Conservation (phyloP, 2,888 invertebrate genomes). For the Deroplatys truncata region DNA sequence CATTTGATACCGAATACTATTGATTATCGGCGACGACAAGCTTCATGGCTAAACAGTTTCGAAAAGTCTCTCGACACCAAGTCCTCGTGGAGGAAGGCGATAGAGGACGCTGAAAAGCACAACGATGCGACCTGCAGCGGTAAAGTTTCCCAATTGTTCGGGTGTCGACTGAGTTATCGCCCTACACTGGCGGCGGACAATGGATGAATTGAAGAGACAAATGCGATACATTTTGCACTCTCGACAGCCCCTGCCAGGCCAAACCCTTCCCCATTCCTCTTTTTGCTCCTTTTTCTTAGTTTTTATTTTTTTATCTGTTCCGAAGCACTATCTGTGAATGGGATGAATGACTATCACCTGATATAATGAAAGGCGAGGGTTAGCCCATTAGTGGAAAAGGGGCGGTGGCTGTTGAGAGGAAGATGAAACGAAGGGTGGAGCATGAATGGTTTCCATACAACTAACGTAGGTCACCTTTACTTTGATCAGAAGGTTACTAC, state of each 20-base stretch:
- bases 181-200: neutral
- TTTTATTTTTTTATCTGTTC: neutral
- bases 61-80: too few species aligned
- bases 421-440: neutral
- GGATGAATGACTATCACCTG: neutral
- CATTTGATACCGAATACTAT: too few species aligned
- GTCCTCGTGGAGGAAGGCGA: too few species aligned
- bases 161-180: neutral
- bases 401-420: neutral
- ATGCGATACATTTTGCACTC: conserved; percentile 16
- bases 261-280: neutral
- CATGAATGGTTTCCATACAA: neutral
- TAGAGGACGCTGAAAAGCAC: neutral
- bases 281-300: neutral
- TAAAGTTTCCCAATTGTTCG: neutral
- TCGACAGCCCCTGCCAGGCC: neutral
- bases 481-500: too few species aligned
- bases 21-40: too few species aligned
- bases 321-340: neutral
- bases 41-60: too few species aligned
- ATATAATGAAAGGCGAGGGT: neutral
- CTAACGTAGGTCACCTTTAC: too few species aligned
- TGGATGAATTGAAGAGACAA: conserved; percentile 13
- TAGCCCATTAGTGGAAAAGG: neutral
- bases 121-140: neutral